Evolutionary conservation across 1,140 invertebrate genomes (phyloP).

Genomic region (Diorhabda elongata): DNA sequence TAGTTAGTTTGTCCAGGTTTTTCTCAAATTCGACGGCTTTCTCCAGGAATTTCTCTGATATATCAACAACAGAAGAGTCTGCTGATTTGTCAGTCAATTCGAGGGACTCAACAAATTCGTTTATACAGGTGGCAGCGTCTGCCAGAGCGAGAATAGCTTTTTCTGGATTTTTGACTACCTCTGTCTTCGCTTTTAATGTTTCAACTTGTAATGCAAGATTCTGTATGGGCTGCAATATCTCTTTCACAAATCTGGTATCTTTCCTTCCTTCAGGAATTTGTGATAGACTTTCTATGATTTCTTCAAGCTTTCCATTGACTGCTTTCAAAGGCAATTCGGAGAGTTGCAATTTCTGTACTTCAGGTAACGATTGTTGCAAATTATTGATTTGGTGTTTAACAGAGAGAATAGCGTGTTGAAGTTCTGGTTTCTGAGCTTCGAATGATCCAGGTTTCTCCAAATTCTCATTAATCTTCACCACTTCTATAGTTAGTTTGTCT

Average conservation of each 20-base stretch:
- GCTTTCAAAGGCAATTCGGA: not conserved
- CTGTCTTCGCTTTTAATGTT: constrained; percentile 4
- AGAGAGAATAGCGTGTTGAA: constrained; percentile 6
- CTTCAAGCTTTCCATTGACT: not conserved
- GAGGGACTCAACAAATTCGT: constrained; percentile 5
- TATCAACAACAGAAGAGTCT: not conserved
- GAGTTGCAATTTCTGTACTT: constrained; percentile 6
- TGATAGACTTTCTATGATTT: too few relatives aligned
- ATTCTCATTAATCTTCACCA: constrained; percentile 15
- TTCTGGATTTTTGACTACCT: constrained; percentile 8
- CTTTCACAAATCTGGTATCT: not conserved
- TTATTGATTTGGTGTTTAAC: constrained; percentile 16
- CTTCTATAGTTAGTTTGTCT: constrained; percentile 16
- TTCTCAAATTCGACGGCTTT: constrained; percentile 7
- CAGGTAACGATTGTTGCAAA: not conserved
- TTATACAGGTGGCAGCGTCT: constrained; percentile 16
- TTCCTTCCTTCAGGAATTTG: too few relatives aligned
- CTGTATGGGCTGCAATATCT: too few relatives aligned
- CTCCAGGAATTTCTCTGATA: constrained; percentile 6
- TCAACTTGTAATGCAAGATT: not conserved
- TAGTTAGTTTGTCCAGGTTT: constrained; percentile 21
- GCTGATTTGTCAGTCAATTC: constrained; percentile 4
- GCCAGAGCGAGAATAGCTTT: constrained; percentile 27
- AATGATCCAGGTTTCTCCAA: constrained; percentile 16
- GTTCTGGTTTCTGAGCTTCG: not conserved